Base-by-base conservation (phyloP, 2,888 invertebrate species). In the Hartigia nigra region DNA sequence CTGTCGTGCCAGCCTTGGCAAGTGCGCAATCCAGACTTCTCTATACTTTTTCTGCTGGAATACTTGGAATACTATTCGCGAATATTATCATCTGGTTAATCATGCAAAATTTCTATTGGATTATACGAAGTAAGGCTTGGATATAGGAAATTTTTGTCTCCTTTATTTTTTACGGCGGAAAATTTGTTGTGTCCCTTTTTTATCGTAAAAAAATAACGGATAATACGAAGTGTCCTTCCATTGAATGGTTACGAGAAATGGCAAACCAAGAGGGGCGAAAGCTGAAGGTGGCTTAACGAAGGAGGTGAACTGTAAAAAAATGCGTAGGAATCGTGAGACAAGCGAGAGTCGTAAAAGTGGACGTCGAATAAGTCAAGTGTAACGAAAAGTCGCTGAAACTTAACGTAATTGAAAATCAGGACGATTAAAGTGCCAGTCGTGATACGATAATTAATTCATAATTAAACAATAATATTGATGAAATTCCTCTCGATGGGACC, bases 1-100 rank as follows among this genome's bases (percentile, higher is more conserved):
- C 87, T 87, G 88, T 86, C 86, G 87, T 82, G 81, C 80, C 81
- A 83, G 82, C 83, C 82, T 87, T 85, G 81, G 81, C 85, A 83
- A 86, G 85, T 84, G 86, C 84, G 79, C 86, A 81, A 23, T 23
- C 9, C 55, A 55, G 23, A 55, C 55, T 55, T 55, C 55, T 55
- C 55, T 23, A 55, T 23, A 55, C 55, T 55, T 23, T 9, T 23
- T 1, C 23, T 23, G 55, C 9, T 23, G 55, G 55, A 55, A 55
- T 55, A 23, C 55, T 5, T 55, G 23, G 55, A 55, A 55, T 55
- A 55, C 23, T 23, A 55, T 55, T 55, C 55, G 55, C 55, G 23
- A 55, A 55, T 55, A 55, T 55, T 23, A 9, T 55, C 55, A 9
- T 55, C 23, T 9, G 55, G 55, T 55, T 55, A 23, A 23, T 23